A percentile compares a stretch with the other conserved stretches of the same genome.
Evolutionary conservation across 2,888 invertebrate genomes (phyloP).

Genomic region (Morpho helenor): DNA sequence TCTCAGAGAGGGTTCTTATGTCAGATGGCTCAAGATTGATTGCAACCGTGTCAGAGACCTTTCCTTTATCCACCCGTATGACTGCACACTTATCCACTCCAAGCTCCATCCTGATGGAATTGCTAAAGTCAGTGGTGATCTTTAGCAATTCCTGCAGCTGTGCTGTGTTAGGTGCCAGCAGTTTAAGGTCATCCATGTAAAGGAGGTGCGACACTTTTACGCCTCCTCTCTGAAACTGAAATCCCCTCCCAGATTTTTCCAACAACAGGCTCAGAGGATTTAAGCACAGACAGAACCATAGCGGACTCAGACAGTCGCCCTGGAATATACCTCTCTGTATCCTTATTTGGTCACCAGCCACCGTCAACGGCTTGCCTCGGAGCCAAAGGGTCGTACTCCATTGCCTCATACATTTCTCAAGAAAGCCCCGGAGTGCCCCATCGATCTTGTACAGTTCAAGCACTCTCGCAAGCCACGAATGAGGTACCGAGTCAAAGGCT

Average conservation of each 20-base stretch:
- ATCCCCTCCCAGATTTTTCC: neutral
- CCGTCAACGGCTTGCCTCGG: neutral
- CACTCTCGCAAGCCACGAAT: neutral
- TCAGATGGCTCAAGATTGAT: too few relatives aligned
- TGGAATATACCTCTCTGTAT: neutral
- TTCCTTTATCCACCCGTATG: too few relatives aligned
- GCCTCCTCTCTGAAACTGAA: neutral
- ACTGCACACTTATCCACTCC: too few relatives aligned
- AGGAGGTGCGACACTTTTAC: neutral
- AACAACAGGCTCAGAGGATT: neutral
- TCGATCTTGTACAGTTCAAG: constrained; percentile 2
- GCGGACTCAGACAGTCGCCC: neutral
- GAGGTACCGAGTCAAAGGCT: neutral
- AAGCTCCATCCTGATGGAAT: neutral
- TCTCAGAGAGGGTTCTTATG: too few relatives aligned
- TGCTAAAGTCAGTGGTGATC: neutral
- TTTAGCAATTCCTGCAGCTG: neutral
- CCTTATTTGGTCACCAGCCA: neutral
- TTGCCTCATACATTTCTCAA: neutral
- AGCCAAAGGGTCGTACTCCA: neutral
- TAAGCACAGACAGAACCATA: neutral
- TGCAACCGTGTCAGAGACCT: too few relatives aligned
- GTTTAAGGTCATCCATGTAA: neutral
- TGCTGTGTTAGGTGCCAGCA: neutral
- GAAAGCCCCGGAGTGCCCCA: neutral